These are phyloP conservation scores for Thamnaconus septentrionalis DNA, from an alignment of 2,113 vertebrate genomes.

Conservation along the genomic window DNA sequence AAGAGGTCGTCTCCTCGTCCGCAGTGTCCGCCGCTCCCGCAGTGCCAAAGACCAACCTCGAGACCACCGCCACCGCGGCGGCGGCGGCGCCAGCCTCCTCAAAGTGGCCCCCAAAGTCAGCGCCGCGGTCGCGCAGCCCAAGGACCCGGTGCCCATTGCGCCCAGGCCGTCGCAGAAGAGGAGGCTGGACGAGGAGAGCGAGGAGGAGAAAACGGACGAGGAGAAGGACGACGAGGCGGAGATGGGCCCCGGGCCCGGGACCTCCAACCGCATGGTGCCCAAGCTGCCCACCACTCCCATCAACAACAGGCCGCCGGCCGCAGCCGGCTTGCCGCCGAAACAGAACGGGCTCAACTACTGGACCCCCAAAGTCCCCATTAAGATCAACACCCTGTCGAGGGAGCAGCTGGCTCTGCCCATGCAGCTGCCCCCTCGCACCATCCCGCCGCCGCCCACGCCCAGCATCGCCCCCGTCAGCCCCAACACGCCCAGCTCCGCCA, in stretches of 20 bases:
- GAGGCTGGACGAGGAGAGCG: slow-evolving; percentile 62
- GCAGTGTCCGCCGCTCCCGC: slow-evolving; percentile 48
- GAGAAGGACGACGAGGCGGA: slow-evolving; percentile 60
- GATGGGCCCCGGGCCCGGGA: slow-evolving; percentile 41
- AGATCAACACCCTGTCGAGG: slow-evolving; percentile 79
- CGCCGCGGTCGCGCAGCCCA: slow-evolving; percentile 51
- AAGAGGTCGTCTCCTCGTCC: slow-evolving; percentile 58
- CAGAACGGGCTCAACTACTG: slow-evolving; percentile 77
- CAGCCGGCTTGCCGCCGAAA: slow-evolving; percentile 63
- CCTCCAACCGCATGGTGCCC: slow-evolving; percentile 72
- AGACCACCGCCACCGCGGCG: slow-evolving; percentile 66
- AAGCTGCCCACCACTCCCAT: slow-evolving; percentile 69
- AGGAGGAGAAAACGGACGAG: slow-evolving; percentile 72
- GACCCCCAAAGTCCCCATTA: slow-evolving; percentile 74
- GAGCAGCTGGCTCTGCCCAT: slow-evolving; percentile 75
- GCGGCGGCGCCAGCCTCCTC: slow-evolving; percentile 42
- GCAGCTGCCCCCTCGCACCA: slow-evolving; percentile 56
- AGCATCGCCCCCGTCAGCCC: slow-evolving; percentile 68
- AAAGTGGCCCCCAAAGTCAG: slow-evolving; percentile 71
- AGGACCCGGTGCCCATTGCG: slow-evolving; percentile 63
- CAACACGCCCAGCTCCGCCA: slow-evolving; percentile 46
- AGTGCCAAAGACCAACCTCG: slow-evolving; percentile 74
- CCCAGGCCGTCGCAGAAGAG: slow-evolving; percentile 55
- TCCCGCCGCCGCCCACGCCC: slow-evolving; percentile 59
- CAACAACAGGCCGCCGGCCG: slow-evolving; percentile 63